phyloP scores from a whole-genome alignment of 2,113 vertebrate genomes.

The Lampris megalopsis region DNA sequence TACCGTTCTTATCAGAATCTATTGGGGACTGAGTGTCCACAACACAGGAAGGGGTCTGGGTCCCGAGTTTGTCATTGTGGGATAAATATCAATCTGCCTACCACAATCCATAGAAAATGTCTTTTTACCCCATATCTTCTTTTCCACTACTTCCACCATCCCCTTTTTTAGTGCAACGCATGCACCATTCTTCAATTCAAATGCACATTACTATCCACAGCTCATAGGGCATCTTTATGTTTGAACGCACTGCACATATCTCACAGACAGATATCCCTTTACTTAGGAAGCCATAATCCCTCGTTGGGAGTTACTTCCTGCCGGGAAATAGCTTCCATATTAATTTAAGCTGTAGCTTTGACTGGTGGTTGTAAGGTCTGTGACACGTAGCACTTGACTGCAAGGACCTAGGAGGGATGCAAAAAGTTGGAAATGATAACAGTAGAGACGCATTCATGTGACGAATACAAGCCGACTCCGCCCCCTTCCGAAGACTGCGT shows the following conservation, averaged over 20 bases:
- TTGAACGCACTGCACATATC: constrained; percentile 28
- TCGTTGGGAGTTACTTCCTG: constrained; percentile 45
- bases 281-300: constrained; percentile 37
- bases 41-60: background rate
- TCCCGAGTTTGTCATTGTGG: background rate
- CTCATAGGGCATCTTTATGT: constrained; percentile 8
- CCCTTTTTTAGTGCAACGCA: background rate
- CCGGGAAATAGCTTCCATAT: constrained; percentile 24
- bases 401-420: constrained; percentile 16
- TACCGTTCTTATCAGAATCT: background rate
- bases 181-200: background rate
- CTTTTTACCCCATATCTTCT: background rate
- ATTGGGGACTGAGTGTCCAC: background rate
- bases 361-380: constrained; percentile 15
- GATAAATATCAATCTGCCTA: too few relatives aligned
- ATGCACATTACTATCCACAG: constrained; percentile 4
- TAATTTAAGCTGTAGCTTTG: constrained; percentile 24
- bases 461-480: too few relatives aligned
- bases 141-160: background rate
- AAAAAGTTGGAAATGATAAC: constrained; percentile 19
- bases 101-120: background rate
- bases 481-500: too few relatives aligned
- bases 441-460: too few relatives aligned
- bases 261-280: constrained; percentile 29
- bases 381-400: constrained; percentile 32